Conservation (phyloP, 2,797 vertebrate species). For the Echeneis naucrates region DNA sequence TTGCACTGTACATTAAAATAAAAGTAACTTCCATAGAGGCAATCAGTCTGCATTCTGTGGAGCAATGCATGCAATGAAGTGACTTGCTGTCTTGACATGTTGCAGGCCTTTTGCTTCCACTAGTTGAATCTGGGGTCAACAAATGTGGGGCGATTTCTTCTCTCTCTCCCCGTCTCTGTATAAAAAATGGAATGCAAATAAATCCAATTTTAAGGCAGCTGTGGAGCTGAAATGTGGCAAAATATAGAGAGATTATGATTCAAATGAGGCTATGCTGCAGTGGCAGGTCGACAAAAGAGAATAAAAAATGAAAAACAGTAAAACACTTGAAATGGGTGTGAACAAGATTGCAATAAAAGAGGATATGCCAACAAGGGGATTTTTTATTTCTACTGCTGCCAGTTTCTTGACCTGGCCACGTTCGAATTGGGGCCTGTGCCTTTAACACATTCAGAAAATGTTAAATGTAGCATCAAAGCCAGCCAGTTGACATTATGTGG, state of each 20-base stretch:
- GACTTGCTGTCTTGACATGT: not conserved
- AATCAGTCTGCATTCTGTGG: conserved; percentile 22
- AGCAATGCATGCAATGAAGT: not conserved
- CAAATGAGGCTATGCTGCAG: not conserved
- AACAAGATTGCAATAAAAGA: conserved; percentile 1
- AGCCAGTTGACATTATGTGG: conserved; percentile 41
- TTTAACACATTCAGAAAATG: conserved; percentile 34
- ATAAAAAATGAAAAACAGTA: not conserved
- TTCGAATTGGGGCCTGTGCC: conserved; percentile 1
- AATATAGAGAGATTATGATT: not conserved
- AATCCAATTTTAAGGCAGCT: too few species aligned
- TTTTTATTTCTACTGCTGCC: not conserved
- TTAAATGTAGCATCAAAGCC: conserved; percentile 26
- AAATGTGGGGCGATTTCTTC: not conserved
- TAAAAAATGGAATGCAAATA: not conserved
- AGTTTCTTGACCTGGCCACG: conserved; percentile 1
- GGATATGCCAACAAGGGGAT: not conserved
- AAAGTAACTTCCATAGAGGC: conserved; percentile 44
- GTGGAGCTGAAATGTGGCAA: too few species aligned
- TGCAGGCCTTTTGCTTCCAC: not conserved
- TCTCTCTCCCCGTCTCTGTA: not conserved
- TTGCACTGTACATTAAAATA: conserved; percentile 44
- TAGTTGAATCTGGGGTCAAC: not conserved
- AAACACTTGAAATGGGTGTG: conserved; percentile 15
- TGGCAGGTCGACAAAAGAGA: not conserved